These are phyloP conservation scores for Arizona elegans DNA, from an alignment of 2,113 vertebrate species.

Conservation along the genomic window DNA sequence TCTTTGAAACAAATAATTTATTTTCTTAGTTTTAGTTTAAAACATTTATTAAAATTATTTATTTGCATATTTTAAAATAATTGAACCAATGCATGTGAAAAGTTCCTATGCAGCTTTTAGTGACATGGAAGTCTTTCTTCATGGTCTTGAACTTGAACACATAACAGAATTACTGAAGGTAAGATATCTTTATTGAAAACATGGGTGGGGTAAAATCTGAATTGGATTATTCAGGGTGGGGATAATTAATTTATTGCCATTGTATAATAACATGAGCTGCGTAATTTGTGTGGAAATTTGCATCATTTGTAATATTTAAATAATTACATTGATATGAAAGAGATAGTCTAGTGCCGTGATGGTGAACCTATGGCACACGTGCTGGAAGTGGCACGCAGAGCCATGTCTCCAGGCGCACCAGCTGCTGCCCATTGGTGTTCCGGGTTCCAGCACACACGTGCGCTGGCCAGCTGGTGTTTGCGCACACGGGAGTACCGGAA, in stretches of 20 bases:
- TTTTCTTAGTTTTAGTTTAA: not conserved
- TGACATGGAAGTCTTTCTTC: conserved; percentile 85
- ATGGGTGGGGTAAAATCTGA: not conserved
- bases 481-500: too few relatives aligned
- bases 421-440: too few relatives aligned
- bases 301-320: not conserved
- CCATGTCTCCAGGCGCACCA: too few relatives aligned
- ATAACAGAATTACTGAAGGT: conserved; percentile 76
- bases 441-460: too few relatives aligned
- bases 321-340: not conserved
- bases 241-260: not conserved
- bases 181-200: conserved; percentile 46
- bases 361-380: too few relatives aligned
- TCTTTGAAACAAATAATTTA: not conserved
- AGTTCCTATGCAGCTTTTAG: conserved; percentile 75
- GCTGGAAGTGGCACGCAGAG: too few relatives aligned
- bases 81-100: conserved; percentile 31
- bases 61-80: not conserved
- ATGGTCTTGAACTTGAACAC: conserved; percentile 83
- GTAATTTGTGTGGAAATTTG: not conserved
- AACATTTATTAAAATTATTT: not conserved
- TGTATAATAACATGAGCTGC: not conserved
- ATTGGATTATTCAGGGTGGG: not conserved
- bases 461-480: too few relatives aligned
- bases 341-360: not conserved